Conservation (phyloP, 2,797 vertebrate genomes). For the Oryzias sinensis region DNA sequence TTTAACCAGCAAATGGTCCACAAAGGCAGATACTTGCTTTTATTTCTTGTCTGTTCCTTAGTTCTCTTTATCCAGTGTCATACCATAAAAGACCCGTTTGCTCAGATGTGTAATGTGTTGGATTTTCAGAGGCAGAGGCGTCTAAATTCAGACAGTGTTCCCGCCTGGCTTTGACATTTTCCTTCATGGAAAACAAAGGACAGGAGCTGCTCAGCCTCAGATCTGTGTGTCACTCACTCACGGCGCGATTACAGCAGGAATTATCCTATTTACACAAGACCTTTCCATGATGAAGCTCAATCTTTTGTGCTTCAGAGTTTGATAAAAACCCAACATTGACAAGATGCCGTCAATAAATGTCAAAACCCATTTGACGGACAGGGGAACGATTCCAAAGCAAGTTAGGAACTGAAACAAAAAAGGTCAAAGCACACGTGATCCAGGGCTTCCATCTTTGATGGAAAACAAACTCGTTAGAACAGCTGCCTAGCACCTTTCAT, state of each 20-base stretch:
- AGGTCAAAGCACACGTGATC: constrained; percentile 38
- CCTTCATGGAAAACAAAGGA: constrained; percentile 16
- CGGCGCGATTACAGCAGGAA: constrained; percentile 52
- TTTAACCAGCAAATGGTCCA: too few relatives aligned
- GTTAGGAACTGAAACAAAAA: constrained; percentile 26
- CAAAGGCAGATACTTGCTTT: too few relatives aligned
- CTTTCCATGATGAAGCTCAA: constrained; percentile 44
- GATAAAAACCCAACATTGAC: constrained; percentile 45
- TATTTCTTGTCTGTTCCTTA: too few relatives aligned
- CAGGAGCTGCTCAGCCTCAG: constrained; percentile 5
- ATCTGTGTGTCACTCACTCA: constrained; percentile 27
- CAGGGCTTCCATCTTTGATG: constrained; percentile 16
- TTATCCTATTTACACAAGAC: constrained; percentile 65
- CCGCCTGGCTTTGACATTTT: constrained; percentile 40
- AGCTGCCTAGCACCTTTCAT: not conserved
- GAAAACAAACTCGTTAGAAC: constrained; percentile 2
- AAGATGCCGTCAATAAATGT: constrained; percentile 60
- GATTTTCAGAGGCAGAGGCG: not conserved
- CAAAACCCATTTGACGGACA: constrained; percentile 54
- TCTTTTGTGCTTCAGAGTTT: constrained; percentile 41
- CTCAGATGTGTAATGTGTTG: not conserved
- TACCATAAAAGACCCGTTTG: too few relatives aligned
- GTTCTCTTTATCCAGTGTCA: too few relatives aligned
- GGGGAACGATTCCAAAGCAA: constrained; percentile 33
- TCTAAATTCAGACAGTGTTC: not conserved